phyloP scores from a whole-genome alignment of 2,797 vertebrate species.

The Galago senegalensis region DNA sequence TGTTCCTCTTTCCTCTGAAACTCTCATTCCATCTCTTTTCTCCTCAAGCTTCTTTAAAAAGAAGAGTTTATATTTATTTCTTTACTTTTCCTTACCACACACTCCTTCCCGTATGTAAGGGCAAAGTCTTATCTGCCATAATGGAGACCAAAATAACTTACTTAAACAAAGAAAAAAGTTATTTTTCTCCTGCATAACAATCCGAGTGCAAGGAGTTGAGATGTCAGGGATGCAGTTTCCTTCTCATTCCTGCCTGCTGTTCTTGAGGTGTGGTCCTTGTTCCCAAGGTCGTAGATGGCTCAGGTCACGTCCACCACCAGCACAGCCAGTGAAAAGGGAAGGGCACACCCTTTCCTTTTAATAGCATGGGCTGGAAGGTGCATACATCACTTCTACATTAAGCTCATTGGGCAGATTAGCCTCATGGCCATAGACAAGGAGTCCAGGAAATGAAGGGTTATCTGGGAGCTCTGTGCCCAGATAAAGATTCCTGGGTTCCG shows the following conservation, averaged over 20 bases:
- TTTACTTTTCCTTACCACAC: background rate
- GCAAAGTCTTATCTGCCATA: background rate
- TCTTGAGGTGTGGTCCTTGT: background rate
- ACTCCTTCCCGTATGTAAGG: background rate
- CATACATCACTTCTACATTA: background rate
- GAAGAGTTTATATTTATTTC: slow-evolving; percentile 11
- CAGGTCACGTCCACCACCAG: too few species aligned
- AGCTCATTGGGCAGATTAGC: background rate
- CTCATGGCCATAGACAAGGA: background rate
- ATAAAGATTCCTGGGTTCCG: background rate
- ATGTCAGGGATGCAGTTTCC: background rate
- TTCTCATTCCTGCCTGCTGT: background rate
- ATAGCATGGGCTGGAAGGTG: background rate
- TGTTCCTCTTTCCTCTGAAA: background rate
- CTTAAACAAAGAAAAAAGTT: background rate
- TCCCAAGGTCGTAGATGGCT: background rate
- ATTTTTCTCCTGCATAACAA: background rate
- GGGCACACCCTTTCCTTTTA: background rate
- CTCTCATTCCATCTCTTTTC: background rate
- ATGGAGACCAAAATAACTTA: slow-evolving; percentile 13
- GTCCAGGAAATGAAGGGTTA: background rate
- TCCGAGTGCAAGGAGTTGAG: background rate
- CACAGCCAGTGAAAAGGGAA: background rate
- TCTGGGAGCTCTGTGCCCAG: background rate
- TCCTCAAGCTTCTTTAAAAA: slow-evolving; percentile 33